These are phyloP conservation scores for Tricholaema leucomelas DNA, from an alignment of 2,113 vertebrate species.

Conservation along the genomic window DNA sequence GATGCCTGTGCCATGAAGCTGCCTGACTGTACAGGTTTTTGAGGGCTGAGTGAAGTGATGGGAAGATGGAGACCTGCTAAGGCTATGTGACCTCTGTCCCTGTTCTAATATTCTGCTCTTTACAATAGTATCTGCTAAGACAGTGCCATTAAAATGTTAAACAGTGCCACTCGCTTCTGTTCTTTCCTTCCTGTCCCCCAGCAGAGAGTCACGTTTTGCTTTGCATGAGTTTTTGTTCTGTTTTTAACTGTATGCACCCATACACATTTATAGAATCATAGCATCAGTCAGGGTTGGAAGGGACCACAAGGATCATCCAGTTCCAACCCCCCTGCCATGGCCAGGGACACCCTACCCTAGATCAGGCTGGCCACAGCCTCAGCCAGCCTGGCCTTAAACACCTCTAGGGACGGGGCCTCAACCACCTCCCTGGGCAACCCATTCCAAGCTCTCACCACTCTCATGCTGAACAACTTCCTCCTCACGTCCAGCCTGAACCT, in stretches of 20 bases:
- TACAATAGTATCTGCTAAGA: neutral
- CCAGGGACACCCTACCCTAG: no score
- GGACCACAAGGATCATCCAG: no score
- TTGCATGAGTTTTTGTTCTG: neutral
- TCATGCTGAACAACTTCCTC: no score
- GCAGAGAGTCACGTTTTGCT: neutral
- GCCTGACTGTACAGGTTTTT: neutral
- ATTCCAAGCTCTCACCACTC: no score
- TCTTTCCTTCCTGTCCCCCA: neutral
- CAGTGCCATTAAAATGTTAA: neutral
- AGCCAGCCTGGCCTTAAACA: no score
- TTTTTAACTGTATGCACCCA: neutral
- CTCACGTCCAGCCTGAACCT: no score
- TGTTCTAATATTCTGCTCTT: neutral
- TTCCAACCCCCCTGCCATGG: no score
- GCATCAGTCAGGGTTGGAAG: no score
- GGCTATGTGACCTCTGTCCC: neutral
- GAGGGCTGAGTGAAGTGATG: neutral
- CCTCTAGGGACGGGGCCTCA: no score
- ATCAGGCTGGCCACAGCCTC: no score
- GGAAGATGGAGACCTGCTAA: neutral
- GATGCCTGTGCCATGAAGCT: neutral
- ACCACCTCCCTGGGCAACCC: no score
- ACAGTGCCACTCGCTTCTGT: neutral
- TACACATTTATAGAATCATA: accelerated